These are phyloP conservation scores for Pocillopora meandrina DNA, from an alignment of 92 coral and sea anemone genomes.

Conservation along the genomic window DNA sequence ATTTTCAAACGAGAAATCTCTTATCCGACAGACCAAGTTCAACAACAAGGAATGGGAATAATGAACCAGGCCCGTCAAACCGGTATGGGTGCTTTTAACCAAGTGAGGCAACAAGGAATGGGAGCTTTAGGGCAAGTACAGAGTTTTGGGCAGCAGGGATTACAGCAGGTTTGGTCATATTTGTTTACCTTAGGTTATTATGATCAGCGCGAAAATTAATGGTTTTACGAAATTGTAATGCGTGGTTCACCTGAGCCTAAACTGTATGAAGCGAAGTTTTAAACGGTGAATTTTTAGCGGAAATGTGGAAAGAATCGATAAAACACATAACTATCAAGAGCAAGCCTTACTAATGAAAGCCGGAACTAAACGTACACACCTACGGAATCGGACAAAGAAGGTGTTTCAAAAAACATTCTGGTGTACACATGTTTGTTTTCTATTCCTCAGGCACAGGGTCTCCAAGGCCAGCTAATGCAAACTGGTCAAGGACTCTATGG, in stretches of 20 bases:
- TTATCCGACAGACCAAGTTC: conserved; percentile 64
- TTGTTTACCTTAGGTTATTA: neutral
- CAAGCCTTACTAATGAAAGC: no score
- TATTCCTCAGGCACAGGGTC: conserved; percentile 32
- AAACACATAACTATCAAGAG: no score
- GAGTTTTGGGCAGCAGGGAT: conserved; percentile 77
- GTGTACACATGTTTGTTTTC: neutral
- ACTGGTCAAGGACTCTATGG: conserved; percentile 69
- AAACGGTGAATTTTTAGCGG: no score
- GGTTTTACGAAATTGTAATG: no score
- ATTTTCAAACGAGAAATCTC: neutral
- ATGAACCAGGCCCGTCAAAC: conserved; percentile 79
- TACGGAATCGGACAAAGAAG: no score
- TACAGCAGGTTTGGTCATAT: conserved; percentile 29
- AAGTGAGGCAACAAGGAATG: conserved; percentile 64
- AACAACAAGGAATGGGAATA: conserved; percentile 88
- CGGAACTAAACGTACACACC: no score
- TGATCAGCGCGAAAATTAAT: no score
- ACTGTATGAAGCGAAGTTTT: no score
- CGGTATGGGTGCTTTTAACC: conserved; percentile 90
- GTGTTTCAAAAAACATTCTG: neutral
- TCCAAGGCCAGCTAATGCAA: conserved; percentile 53
- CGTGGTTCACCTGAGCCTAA: no score
- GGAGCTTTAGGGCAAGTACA: conserved; percentile 73
- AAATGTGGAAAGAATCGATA: no score